Percentiles rank a stretch among this genome's conserved stretches.
phyloP scores from a whole-genome alignment of 2,888 invertebrate species.

The Lasioglossum oenotherae region DNA sequence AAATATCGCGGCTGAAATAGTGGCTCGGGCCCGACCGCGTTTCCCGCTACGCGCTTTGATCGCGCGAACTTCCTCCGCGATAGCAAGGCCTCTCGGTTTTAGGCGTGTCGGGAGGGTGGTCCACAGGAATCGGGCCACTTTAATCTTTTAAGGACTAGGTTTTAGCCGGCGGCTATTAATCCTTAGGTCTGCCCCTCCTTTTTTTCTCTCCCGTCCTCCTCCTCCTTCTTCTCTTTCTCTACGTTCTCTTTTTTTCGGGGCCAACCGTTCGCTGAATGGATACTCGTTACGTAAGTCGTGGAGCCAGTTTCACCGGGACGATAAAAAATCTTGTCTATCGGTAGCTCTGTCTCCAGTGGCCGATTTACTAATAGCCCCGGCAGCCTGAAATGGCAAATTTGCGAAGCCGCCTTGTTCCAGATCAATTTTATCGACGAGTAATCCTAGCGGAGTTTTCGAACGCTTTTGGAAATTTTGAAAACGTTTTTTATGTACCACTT shows the following conservation, averaged over 20 bases:
- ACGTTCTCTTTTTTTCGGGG: not conserved
- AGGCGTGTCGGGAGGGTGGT: not conserved
- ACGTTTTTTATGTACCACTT: too few species aligned
- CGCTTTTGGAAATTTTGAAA: too few species aligned
- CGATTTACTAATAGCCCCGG: not conserved
- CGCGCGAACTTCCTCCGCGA: conserved; percentile 56
- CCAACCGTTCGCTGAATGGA: conserved; percentile 5
- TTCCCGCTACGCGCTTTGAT: conserved; percentile 63
- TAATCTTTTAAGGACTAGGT: conserved; percentile 29
- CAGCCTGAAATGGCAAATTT: not conserved
- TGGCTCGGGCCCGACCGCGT: conserved; percentile 59
- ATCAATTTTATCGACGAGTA: not conserved
- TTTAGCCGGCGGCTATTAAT: conserved; percentile 11
- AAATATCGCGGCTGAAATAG: conserved; percentile 71
- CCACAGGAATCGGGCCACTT: conserved; percentile 21
- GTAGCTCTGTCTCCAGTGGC: not conserved
- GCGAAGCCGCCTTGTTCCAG: not conserved
- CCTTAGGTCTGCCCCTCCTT: not conserved
- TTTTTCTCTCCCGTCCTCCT: not conserved
- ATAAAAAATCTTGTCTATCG: conserved; percentile 17
- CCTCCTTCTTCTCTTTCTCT: not conserved
- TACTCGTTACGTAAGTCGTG: conserved; percentile 16
- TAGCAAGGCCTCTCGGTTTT: conserved; percentile 12
- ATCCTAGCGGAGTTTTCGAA: not conserved
- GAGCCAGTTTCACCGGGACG: not conserved